Percentiles rank a stretch among this genome's conserved stretches.
These are phyloP conservation scores for Acholoe squamosa DNA, from an alignment of 2,888 invertebrate genomes.

Conservation along the genomic window DNA sequence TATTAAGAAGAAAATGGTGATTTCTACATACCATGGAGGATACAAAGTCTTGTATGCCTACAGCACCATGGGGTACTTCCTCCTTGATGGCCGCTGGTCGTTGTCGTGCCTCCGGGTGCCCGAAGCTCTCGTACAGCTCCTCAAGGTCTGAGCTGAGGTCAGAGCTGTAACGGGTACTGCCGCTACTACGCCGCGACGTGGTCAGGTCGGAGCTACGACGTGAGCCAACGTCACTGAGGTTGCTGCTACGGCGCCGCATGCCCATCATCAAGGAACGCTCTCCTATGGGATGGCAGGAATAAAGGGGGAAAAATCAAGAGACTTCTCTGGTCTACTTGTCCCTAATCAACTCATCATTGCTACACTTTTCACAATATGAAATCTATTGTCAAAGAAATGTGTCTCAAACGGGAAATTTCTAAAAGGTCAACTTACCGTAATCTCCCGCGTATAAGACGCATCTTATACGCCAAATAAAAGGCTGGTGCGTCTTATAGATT, in stretches of 20 bases:
- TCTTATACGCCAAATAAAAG: too few relatives aligned
- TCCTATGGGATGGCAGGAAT: neutral
- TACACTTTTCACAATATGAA: too few relatives aligned
- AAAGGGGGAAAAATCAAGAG: too few relatives aligned
- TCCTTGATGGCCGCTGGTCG: slow-evolving; percentile 78
- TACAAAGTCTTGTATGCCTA: slow-evolving; percentile 46
- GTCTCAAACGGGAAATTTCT: too few relatives aligned
- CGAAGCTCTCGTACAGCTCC: slow-evolving; percentile 78
- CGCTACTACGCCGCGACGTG: slow-evolving; percentile 84
- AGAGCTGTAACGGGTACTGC: slow-evolving; percentile 78
- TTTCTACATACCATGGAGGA: slow-evolving; percentile 36
- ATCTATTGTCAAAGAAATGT: too few relatives aligned
- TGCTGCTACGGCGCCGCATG: slow-evolving; percentile 79
- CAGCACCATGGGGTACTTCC: slow-evolving; percentile 68
- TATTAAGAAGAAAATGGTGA: too few relatives aligned
- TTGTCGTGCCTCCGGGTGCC: slow-evolving; percentile 72
- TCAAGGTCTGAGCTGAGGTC: slow-evolving; percentile 81
- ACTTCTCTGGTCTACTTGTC: too few relatives aligned
- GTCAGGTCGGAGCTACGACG: slow-evolving; percentile 72
- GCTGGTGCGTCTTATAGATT: too few relatives aligned
- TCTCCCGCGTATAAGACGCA: too few relatives aligned
- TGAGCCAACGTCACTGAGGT: slow-evolving; percentile 72
- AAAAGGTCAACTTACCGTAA: too few relatives aligned
- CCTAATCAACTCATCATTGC: too few relatives aligned
- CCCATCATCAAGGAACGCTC: slow-evolving; percentile 74